Evolutionary conservation across 2,888 invertebrate genomes (phyloP).

Genomic region (Ectobius pallidus): DNA sequence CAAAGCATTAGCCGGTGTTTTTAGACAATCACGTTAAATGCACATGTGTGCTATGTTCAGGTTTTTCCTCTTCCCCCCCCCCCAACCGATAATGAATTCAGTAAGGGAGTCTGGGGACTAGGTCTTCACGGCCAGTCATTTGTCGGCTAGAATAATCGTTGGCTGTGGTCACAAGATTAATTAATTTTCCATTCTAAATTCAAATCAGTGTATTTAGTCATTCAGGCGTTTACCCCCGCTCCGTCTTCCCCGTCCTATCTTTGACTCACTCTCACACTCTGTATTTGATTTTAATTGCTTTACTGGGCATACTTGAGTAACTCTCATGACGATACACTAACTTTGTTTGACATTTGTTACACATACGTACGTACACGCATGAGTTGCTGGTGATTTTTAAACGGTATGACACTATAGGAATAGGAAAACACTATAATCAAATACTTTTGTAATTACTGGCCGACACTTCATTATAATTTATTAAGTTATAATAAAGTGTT

Average conservation of each 20-base stretch:
- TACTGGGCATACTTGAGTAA: slow-evolving; percentile 2
- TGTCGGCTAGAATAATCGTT: slow-evolving; percentile 29
- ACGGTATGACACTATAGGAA: no score
- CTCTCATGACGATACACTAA: slow-evolving; percentile 12
- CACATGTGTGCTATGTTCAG: background rate
- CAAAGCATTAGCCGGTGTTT: background rate
- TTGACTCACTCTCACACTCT: background rate
- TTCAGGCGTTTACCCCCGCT: slow-evolving; percentile 19
- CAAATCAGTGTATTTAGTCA: slow-evolving; percentile 42
- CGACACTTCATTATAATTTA: no score
- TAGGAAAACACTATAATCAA: no score
- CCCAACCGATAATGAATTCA: slow-evolving; percentile 20
- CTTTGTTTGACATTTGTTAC: slow-evolving; percentile 10
- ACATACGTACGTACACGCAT: background rate
- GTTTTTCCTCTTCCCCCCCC: background rate
- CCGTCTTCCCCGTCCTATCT: background rate
- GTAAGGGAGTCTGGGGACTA: slow-evolving; percentile 13
- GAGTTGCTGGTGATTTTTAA: no score
- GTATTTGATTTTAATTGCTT: slow-evolving; percentile 38
- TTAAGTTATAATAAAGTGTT: no score
- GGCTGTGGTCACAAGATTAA: slow-evolving; percentile 41
- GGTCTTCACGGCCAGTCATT: slow-evolving; percentile 29
- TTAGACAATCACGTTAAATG: background rate
- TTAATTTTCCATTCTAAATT: slow-evolving; percentile 45
- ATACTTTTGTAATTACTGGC: no score